Evolutionary conservation across 2,797 vertebrate genomes (phyloP).

Genomic region (Anableps anableps): DNA sequence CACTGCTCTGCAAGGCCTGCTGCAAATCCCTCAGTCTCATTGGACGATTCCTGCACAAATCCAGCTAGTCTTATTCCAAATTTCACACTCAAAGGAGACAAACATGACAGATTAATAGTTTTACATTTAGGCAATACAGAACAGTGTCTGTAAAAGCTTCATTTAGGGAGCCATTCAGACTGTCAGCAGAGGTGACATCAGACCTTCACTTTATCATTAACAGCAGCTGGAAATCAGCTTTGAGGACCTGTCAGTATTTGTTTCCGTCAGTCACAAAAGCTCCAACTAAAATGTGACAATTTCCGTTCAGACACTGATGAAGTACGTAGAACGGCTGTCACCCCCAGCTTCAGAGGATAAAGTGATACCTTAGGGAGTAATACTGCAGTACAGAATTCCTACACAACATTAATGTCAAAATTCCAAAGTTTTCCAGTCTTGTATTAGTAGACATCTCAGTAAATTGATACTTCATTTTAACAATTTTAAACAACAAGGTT

Average conservation of each 20-base stretch:
- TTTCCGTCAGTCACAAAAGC: too few species aligned
- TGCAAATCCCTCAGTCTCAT: conserved; percentile 90
- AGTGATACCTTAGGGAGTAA: neutral
- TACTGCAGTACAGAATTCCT: neutral
- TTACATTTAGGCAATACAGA: neutral
- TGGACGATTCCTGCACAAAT: conserved; percentile 83
- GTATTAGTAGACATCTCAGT: too few species aligned
- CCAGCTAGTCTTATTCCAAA: neutral
- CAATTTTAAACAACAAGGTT: too few species aligned
- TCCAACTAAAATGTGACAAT: too few species aligned
- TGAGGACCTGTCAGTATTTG: neutral
- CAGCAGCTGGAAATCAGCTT: neutral
- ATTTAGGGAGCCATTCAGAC: neutral
- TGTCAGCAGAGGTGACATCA: neutral
- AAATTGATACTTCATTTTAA: too few species aligned
- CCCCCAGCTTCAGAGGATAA: too few species aligned
- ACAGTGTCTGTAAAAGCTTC: neutral
- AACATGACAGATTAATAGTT: too few species aligned
- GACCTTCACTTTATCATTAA: neutral
- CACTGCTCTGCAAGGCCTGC: conserved; percentile 83
- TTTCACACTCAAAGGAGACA: neutral
- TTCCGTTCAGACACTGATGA: too few species aligned
- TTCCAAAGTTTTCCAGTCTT: too few species aligned
- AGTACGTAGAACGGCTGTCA: too few species aligned
- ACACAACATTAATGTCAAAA: neutral